Percentiles rank a stretch among this genome's conserved stretches.
Conservation (phyloP, 2,888 invertebrate genomes). For the Zonitis immaculata region DNA sequence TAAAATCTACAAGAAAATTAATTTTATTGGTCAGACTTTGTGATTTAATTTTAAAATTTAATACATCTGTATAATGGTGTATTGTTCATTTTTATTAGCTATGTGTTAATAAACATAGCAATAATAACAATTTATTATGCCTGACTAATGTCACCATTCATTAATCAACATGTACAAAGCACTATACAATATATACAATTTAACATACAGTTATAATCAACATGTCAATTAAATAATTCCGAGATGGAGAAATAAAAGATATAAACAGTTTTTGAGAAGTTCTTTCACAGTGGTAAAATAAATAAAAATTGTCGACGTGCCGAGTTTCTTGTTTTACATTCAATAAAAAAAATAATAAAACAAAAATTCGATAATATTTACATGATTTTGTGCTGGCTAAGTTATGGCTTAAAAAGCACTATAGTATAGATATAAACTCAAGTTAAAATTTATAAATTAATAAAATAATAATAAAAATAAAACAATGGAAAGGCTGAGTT, state of each 20-base stretch:
- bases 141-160: slow-evolving; percentile 46
- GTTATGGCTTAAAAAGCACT: slow-evolving; percentile 37
- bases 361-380: slow-evolving; percentile 34
- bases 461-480: slow-evolving; percentile 5
- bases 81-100: slow-evolving; percentile 34
- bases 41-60: slow-evolving; percentile 42
- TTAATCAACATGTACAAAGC: slow-evolving; percentile 56
- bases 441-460: slow-evolving; percentile 22
- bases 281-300: slow-evolving; percentile 9
- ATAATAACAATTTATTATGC: slow-evolving; percentile 39
- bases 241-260: slow-evolving; percentile 5
- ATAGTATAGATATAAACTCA: slow-evolving; percentile 29
- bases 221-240: slow-evolving; percentile 20
- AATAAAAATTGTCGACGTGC: slow-evolving; percentile 17
- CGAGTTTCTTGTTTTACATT: slow-evolving; percentile 10
- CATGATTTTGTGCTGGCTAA: slow-evolving; percentile 39
- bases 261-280: slow-evolving; percentile 10
- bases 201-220: slow-evolving; percentile 35
- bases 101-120: slow-evolving; percentile 37
- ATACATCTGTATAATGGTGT: slow-evolving; percentile 40
- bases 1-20: slow-evolving; percentile 38
- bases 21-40: slow-evolving; percentile 45
- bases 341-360: neutral
- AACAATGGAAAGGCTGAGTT: slow-evolving; percentile 3
- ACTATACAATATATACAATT: slow-evolving; percentile 54